phyloP scores from a whole-genome alignment of 2,888 invertebrate species.

The Pyrgus malvae region DNA sequence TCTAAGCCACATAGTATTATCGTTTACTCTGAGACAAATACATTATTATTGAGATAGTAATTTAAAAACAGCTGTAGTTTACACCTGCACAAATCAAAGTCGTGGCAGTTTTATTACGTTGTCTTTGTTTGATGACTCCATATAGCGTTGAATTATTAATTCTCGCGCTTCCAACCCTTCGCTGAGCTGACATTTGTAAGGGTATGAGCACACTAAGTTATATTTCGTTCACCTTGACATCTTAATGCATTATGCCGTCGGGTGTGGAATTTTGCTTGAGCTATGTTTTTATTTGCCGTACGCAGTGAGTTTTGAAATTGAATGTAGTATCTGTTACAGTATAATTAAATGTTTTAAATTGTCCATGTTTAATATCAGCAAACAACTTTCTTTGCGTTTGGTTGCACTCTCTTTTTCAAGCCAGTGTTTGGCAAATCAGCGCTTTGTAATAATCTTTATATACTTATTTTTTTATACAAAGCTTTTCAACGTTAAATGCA shows the following conservation, averaged over 20 bases:
- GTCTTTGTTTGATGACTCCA: constrained; percentile 40
- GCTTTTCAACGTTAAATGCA: no score
- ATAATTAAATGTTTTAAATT: background rate
- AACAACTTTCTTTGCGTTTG: no score
- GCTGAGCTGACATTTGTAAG: constrained; percentile 28
- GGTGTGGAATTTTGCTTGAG: background rate
- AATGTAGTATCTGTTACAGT: constrained; percentile 1
- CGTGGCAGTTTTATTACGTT: constrained; percentile 33
- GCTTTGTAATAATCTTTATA: no score
- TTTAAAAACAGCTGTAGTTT: constrained; percentile 37
- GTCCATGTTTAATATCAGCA: no score
- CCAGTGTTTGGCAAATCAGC: no score
- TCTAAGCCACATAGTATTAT: background rate
- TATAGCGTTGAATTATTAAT: constrained; percentile 44
- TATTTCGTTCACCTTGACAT: constrained; percentile 10
- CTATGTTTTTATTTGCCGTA: constrained; percentile 26
- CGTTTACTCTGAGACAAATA: background rate
- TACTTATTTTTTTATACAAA: no score
- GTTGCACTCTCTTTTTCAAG: no score
- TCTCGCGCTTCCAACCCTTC: constrained; percentile 34
- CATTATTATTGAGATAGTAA: constrained; percentile 7
- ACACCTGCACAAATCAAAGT: constrained; percentile 42
- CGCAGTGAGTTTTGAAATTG: background rate
- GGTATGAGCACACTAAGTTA: constrained; percentile 23
- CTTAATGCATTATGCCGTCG: constrained; percentile 10